A percentile compares a stretch with the other conserved stretches of the same genome.
These are phyloP conservation scores for Lasioglossum vierecki DNA, from an alignment of 2,888 invertebrate species.

Conservation along the genomic window DNA sequence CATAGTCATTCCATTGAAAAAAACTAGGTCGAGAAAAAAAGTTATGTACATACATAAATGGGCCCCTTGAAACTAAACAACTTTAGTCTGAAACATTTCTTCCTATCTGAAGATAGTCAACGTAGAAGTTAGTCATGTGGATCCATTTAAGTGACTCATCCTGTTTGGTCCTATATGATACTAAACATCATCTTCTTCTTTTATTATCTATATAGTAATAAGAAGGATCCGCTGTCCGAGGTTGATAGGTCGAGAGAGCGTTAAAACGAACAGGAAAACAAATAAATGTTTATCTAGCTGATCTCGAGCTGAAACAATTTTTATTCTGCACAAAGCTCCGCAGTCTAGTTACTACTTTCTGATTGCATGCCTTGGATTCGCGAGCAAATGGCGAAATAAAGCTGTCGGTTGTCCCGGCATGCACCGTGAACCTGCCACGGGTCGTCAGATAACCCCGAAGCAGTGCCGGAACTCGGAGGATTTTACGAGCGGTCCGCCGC, in stretches of 20 bases:
- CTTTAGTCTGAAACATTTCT: no score
- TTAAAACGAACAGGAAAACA: background rate
- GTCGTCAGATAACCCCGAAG: constrained; percentile 22
- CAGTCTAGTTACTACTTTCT: background rate
- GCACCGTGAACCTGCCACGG: background rate
- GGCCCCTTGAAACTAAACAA: no score
- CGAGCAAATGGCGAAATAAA: constrained; percentile 3
- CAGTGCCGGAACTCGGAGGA: constrained; percentile 35
- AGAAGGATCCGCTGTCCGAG: background rate
- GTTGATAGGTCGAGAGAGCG: background rate
- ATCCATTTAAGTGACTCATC: no score
- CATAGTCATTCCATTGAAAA: no score
- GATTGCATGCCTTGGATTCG: background rate
- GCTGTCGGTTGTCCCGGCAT: background rate
- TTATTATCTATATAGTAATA: background rate
- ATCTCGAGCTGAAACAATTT: background rate
- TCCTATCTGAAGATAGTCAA: no score
- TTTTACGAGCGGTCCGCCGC: constrained; percentile 71
- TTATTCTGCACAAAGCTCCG: background rate
- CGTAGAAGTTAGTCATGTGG: no score
- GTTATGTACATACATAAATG: no score
- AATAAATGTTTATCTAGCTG: background rate
- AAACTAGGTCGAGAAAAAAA: no score
- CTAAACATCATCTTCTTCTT: no score
- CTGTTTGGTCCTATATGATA: no score